Base-by-base conservation (phyloP, 2,797 vertebrate species). In the Anabacerthia variegaticeps region DNA sequence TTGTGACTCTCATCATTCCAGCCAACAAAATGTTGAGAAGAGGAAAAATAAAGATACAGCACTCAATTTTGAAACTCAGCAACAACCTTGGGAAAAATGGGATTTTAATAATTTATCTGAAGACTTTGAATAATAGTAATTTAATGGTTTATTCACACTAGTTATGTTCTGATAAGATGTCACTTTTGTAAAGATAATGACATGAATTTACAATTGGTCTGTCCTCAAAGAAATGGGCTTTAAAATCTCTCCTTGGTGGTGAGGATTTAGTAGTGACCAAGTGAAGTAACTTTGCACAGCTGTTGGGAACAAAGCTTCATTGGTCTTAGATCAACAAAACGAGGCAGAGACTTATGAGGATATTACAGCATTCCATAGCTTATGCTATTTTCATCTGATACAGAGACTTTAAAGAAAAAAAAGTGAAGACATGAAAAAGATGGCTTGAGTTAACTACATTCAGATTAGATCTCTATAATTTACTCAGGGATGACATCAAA, bases 391-490 rank as follows among this genome's bases (percentile, higher is more conserved):
- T 66, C 39, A 23, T 71, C 71, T 87, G 84, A 82, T 82, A 74
- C 1, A 54, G 63, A 65, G 74, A 71, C 80, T 92, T 90, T 22
- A 92, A 92, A 96, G 84, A 8, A 80, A 82, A 72, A 80, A 84
- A 92, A 67, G 15, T 62, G 54, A 67, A 83, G 85, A 32, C 66
- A 58, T 6, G 17, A 90, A 63, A 51, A 75, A 79, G 87, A 67
- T 78, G 71, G 36, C 58, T 91, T 76, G 85, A 94, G 46, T 90
- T 69, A 93, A 49, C 72, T 48, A 24, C 20, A 28, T 93, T 90
- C 46, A 69, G 72, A 92, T 92, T 93, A 96, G 81, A 94, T 92
- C 65, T 90, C 90, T 78, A 0, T 93, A 83, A 91, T 96, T 97
- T 97, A 83, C 43, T 56, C n/a, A 87, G 89, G 63, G 80, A 90